Base-by-base conservation (phyloP, 2,797 vertebrate species). In the Urophycis tenuis region DNA sequence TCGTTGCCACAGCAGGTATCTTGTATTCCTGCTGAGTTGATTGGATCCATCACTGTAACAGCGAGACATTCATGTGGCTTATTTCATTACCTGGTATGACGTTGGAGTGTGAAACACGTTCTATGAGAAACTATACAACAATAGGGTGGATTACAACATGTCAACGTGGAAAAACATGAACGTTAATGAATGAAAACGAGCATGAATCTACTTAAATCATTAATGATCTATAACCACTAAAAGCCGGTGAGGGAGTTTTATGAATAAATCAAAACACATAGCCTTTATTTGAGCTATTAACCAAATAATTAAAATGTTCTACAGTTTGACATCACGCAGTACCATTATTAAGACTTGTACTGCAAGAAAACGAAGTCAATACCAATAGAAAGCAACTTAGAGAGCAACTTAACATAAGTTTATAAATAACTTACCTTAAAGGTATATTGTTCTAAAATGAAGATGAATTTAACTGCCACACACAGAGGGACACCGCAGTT, bases 11-110 rank as follows among this genome's bases (percentile, higher is more conserved):
- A 11, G 14, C 4, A 64, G 30, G 12, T n/a, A 7, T 64, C 71
- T 5, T 41, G 71, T 0, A 31, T 80, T 60, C 86, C 76, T 34
- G 22, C 32, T 36, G 53, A 22, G 8, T 70, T 19, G 75, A 34
- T 73, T 10, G 84, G 29, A 75, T 90, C 86, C 89, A 92, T 93
- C 49, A 53, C 90, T 89, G 75, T 70, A 14, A 72, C 33, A 14
- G 22, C 34, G 45, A 32, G 31, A 60, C 4, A 70, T 30, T 25
- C 7, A 69, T 25, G 60, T 22, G 60, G 22, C 6, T 53, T 22
- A 22, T 17, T 22, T 22, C 6, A 19, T 53, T 53, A 19, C 5
- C 45, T 22, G 45, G 22, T 53, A 53, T 6, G 45, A 53, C 45
- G 45, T 53, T 17, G 12, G 17, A 1, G 19, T 53, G 45, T 53